Conservation (phyloP, 2,888 invertebrate genomes). For the Aelia acuminata region DNA sequence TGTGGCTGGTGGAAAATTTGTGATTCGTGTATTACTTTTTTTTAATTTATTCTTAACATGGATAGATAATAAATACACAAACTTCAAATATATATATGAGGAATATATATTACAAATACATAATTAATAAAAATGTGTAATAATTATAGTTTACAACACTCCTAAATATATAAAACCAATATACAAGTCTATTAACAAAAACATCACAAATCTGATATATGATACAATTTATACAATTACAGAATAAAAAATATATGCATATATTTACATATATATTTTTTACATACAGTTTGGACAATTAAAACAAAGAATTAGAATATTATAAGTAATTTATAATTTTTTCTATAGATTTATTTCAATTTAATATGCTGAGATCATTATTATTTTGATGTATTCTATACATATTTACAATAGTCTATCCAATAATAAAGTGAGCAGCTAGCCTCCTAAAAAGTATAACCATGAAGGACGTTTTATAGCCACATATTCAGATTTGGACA, state of each 20-base stretch:
- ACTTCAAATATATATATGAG: not conserved
- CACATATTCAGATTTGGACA: not conserved
- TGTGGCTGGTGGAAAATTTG: too few species aligned
- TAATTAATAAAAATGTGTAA: not conserved
- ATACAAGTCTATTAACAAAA: constrained; percentile 29
- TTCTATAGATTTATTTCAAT: not conserved
- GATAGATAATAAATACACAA: not conserved
- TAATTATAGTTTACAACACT: constrained; percentile 29
- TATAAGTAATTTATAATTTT: constrained; percentile 27
- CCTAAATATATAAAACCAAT: not conserved
- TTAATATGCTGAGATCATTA: constrained; percentile 17
- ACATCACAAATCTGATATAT: not conserved
- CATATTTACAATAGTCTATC: constrained; percentile 13
- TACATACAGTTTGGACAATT: not conserved
- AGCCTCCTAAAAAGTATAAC: not conserved
- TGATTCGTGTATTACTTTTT: too few species aligned
- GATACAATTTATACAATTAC: not conserved
- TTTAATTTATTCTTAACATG: not conserved
- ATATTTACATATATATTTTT: not conserved
- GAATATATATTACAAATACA: constrained; percentile 32
- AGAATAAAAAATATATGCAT: not conserved
- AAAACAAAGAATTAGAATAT: not conserved
- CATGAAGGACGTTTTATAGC: not conserved
- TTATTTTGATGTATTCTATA: not conserved
- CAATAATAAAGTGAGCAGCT: not conserved